Evolutionary conservation across 2,113 vertebrate species (phyloP), one percentile per base, ranked within the genome.

Genomic region (Gymnocephalus cernua): DNA sequence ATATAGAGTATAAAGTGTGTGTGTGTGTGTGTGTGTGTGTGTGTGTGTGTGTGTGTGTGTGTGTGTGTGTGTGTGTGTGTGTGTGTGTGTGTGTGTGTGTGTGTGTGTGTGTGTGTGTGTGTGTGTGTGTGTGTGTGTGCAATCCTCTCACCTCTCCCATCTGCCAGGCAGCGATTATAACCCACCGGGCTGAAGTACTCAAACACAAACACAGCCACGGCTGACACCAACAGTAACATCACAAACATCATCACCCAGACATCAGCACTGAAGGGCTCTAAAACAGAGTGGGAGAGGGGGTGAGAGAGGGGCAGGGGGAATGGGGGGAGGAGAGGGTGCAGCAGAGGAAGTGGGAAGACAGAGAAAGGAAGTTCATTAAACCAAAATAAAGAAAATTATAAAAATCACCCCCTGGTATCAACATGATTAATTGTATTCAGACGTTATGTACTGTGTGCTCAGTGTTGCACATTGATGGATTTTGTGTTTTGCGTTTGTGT

Each of bases 241-340:
- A 99, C 98, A 89, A 99, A 99, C 98, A 99, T 99, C 98, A 99
- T 99, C 82, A 99, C 98, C 98, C 98, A 99, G 77, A 99, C 98
- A 0, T 99, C 98, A 51, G 98, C 98, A 70, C 98, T 99, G 96
- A 99, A 99, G 58, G 98, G 98, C 93, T 99, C 98, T 99, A 88
- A 18, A 83, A 86, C 63, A 91, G 15, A 77, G 72, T 79, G 41
- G 29, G 41, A 29, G 27, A 27, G 14, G 6, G 47, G 21, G 35
- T 32, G 32, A 45, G 47, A 19, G 41, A 10, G 53, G 41, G 12
- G 27, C 50, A 54, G 4, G 15, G 15, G 32, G 53, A 6, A 6
- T 13, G 50, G 27, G 38, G 54, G 23, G 63, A 50, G 29, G 1
- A 6, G 4, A 25, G 44, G 50, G 74, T 48, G 29, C 64, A 63